Conservation (phyloP, 2,113 vertebrate species). For the Stictonetta naevosa region DNA sequence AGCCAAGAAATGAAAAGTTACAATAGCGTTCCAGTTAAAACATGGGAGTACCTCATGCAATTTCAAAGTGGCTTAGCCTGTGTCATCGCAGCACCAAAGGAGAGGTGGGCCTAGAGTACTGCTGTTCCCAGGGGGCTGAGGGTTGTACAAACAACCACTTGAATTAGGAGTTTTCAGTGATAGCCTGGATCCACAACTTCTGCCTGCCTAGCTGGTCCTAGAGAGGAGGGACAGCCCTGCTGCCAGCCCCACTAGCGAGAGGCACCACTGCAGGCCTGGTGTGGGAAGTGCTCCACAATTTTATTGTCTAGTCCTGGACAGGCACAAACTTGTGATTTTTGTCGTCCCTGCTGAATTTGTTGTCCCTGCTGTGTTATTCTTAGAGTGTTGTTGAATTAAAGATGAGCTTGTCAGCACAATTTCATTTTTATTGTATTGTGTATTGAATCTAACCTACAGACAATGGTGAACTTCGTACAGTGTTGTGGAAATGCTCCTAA, state of each 20-base stretch:
- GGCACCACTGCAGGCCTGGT: fast-evolving
- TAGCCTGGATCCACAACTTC: not conserved
- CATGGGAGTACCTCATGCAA: not conserved
- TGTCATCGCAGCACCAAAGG: not conserved
- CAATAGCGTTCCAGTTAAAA: slow-evolving; percentile 20
- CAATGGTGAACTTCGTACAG: not conserved
- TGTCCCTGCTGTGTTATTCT: not conserved
- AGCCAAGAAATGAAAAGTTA: slow-evolving; percentile 49
- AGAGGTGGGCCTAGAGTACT: not conserved
- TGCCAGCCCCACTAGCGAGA: not conserved
- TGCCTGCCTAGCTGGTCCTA: not conserved
- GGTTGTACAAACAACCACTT: not conserved
- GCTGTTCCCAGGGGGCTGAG: not conserved
- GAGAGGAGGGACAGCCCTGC: not conserved
- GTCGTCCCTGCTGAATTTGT: not conserved
- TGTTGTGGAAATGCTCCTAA: not conserved
- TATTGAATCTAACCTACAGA: not conserved
- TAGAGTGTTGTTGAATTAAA: not conserved
- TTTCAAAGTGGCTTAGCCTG: not conserved
- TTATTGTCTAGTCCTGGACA: not conserved
- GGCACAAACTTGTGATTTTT: not conserved
- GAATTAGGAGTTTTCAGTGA: not conserved
- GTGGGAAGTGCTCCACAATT: not conserved
- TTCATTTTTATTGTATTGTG: not conserved
- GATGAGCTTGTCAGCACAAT: not conserved